Conservation (phyloP, 2,113 vertebrate genomes). For the Panurus biarmicus region DNA sequence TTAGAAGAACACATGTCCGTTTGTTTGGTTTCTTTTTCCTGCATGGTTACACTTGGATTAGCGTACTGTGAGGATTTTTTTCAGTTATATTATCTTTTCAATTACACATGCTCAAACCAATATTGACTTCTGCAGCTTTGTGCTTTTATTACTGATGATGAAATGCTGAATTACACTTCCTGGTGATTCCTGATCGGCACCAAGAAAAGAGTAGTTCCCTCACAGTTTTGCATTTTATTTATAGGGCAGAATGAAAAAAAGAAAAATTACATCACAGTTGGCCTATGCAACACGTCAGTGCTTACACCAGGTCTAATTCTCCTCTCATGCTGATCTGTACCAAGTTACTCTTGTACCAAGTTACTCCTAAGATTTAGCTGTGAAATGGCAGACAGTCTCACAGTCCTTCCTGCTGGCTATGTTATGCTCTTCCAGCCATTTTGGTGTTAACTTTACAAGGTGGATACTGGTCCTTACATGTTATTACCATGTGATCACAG, state of each 20-base stretch:
- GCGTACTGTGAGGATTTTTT: neutral
- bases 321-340: neutral
- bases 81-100: neutral
- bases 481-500: neutral
- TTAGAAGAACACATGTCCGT: neutral
- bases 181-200: neutral
- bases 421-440: neutral
- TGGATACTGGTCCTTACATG: neutral
- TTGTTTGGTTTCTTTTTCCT: neutral
- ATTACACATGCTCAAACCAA: neutral
- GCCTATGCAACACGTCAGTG: fast-evolving
- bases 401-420: neutral
- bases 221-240: neutral
- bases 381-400: neutral
- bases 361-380: neutral
- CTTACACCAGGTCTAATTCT: neutral
- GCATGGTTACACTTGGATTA: neutral
- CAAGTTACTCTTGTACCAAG: neutral
- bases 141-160: neutral
- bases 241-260: neutral
- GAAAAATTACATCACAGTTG: neutral
- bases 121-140: neutral
- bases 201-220: neutral
- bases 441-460: neutral
- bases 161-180: neutral